phyloP scores from a whole-genome alignment of 2,113 vertebrate species.

The Corvus hawaiiensis region DNA sequence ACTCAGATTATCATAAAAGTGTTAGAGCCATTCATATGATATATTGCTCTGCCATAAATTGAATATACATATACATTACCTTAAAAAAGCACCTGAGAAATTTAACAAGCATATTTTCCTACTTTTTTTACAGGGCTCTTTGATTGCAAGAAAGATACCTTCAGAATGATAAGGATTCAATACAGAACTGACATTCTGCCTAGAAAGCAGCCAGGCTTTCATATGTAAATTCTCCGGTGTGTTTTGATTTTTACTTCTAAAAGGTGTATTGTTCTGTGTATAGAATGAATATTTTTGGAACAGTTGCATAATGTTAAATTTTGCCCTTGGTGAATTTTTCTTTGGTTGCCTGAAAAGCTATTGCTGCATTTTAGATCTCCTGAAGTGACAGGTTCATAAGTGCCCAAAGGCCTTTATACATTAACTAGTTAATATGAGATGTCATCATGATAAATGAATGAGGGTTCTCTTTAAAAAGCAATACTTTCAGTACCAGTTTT shows the following conservation, averaged over 20 bases:
- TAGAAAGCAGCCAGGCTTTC: slow-evolving; percentile 36
- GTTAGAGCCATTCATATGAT: background rate
- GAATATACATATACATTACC: background rate
- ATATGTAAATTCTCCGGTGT: background rate
- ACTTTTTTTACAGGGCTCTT: background rate
- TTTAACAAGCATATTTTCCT: background rate
- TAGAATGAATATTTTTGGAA: slow-evolving; percentile 37
- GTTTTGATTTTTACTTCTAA: slow-evolving; percentile 19
- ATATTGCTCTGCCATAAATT: background rate
- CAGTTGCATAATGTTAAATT: slow-evolving; percentile 2
- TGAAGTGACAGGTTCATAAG: slow-evolving; percentile 31
- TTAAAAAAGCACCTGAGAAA: background rate
- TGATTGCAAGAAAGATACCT: background rate
- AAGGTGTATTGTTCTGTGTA: background rate
- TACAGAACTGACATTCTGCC: background rate
- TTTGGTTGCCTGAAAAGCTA: background rate
- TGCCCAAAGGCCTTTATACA: background rate
- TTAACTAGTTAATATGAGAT: slow-evolving; percentile 46
- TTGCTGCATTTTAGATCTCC: background rate
- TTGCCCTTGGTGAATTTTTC: background rate
- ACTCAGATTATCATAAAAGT: background rate
- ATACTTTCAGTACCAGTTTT: background rate
- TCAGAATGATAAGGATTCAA: background rate
- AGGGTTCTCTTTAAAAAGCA: background rate
- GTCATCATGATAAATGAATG: slow-evolving; percentile 33